Evolutionary conservation across 2,797 vertebrate genomes (phyloP), one percentile per base, ranked within the genome.

Genomic region (Gorsachius magnificus): DNA sequence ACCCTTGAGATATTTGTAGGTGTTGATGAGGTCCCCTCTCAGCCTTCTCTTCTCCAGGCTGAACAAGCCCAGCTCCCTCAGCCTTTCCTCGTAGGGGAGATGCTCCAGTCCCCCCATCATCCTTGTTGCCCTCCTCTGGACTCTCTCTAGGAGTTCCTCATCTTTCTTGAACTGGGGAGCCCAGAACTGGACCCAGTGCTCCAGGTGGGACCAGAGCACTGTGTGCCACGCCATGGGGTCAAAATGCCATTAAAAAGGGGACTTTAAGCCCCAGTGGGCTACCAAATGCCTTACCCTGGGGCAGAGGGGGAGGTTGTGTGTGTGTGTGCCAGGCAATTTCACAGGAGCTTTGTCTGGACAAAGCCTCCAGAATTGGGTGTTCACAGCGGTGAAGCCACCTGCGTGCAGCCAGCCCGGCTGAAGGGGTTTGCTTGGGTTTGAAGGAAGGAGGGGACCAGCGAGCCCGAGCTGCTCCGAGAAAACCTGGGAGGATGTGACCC

Each of bases 191-290:
- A 41, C 38, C 5, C 38, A 41, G 38, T 41, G 38, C 38, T 41
- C 38, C 38, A 41, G 38, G 38, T 41, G 38, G 38, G 38, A 14
- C 28, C 9, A 1, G 3, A 8, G 0, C 3, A 33, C 60, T 13
- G 24, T 0, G 46, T 21, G 58, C 2, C 0, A 36, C 0, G 1
- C 43, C 38, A 5, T 0, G 15, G 48, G 14, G 41, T 16, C 13
- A n/a, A 82, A 56, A 60, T 5, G 33, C 16, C 58, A 26, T 33
- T 28, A 41, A 82, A 82, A 65, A 54, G 14, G 22, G 53, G 45
- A 76, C 60, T 80, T 71, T 25, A 87, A 93, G 15, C 15, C 48
- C 31, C 17, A 9, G 6, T 4, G 9, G 9, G 43, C 57, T 26
- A 31, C 13, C 21, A 24, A 21, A 57, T 26, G 18, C 28, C 51